Percentiles rank a stretch among this genome's conserved stretches.
phyloP scores from a whole-genome alignment of 2,113 vertebrate genomes.

The Amazona guildingii region DNA sequence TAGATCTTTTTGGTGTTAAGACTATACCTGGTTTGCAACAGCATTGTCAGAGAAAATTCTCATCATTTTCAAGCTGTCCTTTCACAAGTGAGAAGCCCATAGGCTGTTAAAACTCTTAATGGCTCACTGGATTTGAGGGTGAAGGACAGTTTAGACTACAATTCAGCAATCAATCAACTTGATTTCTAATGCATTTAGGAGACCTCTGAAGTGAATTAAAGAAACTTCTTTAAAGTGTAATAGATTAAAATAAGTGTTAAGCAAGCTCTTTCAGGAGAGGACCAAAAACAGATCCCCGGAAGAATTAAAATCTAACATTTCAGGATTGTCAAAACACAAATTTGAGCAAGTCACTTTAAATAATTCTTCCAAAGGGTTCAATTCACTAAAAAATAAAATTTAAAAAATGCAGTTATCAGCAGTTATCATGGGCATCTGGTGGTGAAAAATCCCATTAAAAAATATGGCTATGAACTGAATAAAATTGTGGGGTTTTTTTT shows the following conservation, averaged over 20 bases:
- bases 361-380: not conserved
- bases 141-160: not conserved
- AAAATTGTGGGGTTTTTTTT: not conserved
- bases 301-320: not conserved
- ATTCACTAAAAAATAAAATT: not conserved
- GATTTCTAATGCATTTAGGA: not conserved
- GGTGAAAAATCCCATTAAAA: not conserved
- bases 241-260: not conserved
- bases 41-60: not conserved
- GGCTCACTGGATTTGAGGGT: not conserved
- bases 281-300: not conserved
- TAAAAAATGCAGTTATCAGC: not conserved
- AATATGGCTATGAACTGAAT: fast-evolving
- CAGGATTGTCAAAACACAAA: not conserved
- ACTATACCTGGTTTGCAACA: not conserved
- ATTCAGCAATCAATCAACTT: not conserved
- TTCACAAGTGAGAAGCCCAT: not conserved
- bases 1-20: not conserved
- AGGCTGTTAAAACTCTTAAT: not conserved
- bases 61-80: not conserved
- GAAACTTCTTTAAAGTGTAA: not conserved
- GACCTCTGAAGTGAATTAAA: not conserved
- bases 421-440: not conserved
- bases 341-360: not conserved
- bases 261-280: not conserved